Evolutionary conservation across 2,113 vertebrate species (phyloP).

Genomic region (Spizaetus ornatus): DNA sequence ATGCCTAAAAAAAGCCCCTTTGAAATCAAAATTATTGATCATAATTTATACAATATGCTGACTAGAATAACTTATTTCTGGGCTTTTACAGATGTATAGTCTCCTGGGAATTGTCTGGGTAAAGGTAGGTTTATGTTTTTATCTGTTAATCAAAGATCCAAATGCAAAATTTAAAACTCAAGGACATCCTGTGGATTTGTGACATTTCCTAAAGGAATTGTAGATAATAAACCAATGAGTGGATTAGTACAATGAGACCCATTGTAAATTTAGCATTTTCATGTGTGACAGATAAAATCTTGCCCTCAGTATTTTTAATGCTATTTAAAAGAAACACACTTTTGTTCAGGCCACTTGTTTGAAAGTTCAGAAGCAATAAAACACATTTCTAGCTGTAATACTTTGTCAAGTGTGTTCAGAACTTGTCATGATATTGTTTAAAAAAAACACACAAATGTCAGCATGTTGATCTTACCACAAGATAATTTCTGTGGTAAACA

Average conservation of each 20-base stretch:
- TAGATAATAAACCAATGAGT: slow-evolving; percentile 12
- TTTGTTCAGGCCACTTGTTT: not conserved
- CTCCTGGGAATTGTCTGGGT: not conserved
- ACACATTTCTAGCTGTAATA: not conserved
- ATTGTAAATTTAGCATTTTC: slow-evolving; percentile 5
- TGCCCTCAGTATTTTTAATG: not conserved
- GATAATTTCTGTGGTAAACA: not conserved
- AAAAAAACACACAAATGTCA: not conserved
- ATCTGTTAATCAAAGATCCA: slow-evolving; percentile 35
- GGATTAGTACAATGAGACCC: not conserved
- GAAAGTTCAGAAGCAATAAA: not conserved
- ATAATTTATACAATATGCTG: not conserved
- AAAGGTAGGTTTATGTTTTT: slow-evolving; percentile 33
- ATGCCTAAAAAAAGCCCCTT: not conserved
- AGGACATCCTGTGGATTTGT: slow-evolving; percentile 39
- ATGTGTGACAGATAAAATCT: not conserved
- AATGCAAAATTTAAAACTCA: slow-evolving; percentile 36
- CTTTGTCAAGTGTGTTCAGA: not conserved
- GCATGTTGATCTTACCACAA: not conserved
- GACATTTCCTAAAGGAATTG: slow-evolving; percentile 42
- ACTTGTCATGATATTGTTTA: not conserved
- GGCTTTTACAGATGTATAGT: not conserved
- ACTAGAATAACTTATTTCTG: not conserved
- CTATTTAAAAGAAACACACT: not conserved
- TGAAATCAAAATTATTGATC: not conserved